Evolutionary conservation across 2,113 vertebrate genomes (phyloP), one percentile per base, ranked within the genome.

Genomic region (Arvicanthis niloticus): DNA sequence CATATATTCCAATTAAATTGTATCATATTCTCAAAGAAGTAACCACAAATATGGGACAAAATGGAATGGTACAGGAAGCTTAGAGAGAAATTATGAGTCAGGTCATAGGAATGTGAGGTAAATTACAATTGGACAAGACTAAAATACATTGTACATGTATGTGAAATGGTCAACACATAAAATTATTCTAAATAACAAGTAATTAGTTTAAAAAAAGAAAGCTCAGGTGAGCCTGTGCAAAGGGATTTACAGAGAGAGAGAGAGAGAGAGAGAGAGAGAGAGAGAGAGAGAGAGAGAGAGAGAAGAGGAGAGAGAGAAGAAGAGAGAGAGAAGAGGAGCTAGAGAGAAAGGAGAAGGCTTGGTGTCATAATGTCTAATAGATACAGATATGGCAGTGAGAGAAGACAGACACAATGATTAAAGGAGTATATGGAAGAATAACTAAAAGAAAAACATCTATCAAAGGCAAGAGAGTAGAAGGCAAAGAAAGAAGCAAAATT

Each of bases 61-160:
- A 15, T 29, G 4, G 37, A 72, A 72, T 19, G 9, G 48, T 56
- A 37, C 8, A 56, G 53, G 34, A 80, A 37, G 31, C 31, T 53
- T 4, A 19, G 31, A 53, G 51, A 19, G 17, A 56, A 51, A 56
- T 37, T 80, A 10, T 34, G 9, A 53, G 9, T 53, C 31, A 17
- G 31, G 1, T 9, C 48, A 53, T 7, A 37, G 9, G 48, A 80
- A 1, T 53, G 29, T 8, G 2, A 80, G 2, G 0, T 10, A 51
- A 80, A 80, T 53, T 56, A 37, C 17, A 80, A 53, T 37, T 80
- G 17, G 17, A 37, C 19, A 56, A 53, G 19, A 37, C 76, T 15
- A 78, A 51, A 77, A 78, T 51, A 29, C 29, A 51, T 48, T 76
- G 42, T 77, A 31, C 42, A 42, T 17, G 12, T 19, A 31, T 37